These are phyloP conservation scores for Hyposoter dolosus DNA, from an alignment of 2,888 invertebrate species.

Conservation along the genomic window DNA sequence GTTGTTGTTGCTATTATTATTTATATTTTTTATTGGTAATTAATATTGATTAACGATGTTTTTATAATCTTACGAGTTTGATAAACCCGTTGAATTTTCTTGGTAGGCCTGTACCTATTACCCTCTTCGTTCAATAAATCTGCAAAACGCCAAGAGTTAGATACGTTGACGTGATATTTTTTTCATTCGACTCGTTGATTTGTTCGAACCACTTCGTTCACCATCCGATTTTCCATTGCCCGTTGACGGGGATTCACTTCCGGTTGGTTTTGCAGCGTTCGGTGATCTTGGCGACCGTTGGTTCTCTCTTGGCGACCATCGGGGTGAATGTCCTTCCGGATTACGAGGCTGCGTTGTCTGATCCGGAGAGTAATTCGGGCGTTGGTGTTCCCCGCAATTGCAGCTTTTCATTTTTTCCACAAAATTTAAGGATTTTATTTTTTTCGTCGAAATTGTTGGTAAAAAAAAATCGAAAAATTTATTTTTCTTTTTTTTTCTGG, in stretches of 20 bases:
- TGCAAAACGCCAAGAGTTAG: conserved; percentile 71
- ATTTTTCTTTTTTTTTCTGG: neutral
- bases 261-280: conserved; percentile 24
- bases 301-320: conserved; percentile 28
- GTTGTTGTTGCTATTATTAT: neutral
- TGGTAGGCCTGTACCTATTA: conserved; percentile 63
- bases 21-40: neutral
- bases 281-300: conserved; percentile 29
- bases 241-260: conserved; percentile 41
- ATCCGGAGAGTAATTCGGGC: conserved; percentile 13
- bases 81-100: conserved; percentile 69
- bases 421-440: neutral
- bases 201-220: conserved; percentile 64
- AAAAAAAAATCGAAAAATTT: neutral
- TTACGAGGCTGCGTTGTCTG: conserved; percentile 11
- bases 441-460: neutral
- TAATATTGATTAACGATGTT: conserved; percentile 39
- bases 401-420: conserved; percentile 38
- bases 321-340: conserved; percentile 20
- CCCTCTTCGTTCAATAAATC: conserved; percentile 67
- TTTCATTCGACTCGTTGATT: conserved; percentile 61
- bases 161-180: conserved; percentile 60
- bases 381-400: conserved; percentile 60
- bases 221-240: conserved; percentile 51
- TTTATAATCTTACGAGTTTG: conserved; percentile 71